Evolutionary conservation across 2,797 vertebrate genomes (phyloP).

Genomic region (Nannoperca obscura): DNA sequence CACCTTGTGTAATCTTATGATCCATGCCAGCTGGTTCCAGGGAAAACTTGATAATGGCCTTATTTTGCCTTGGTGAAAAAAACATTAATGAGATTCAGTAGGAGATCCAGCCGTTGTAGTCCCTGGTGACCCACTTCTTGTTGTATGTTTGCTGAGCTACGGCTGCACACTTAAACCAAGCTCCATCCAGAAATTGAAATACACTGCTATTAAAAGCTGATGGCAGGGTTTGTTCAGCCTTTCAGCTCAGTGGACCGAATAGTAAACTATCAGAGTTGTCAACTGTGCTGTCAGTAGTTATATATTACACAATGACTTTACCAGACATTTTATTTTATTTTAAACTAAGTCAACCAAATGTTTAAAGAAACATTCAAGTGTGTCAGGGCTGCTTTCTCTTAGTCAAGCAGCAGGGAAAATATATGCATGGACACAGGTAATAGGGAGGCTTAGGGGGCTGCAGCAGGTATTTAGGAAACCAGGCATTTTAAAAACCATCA

Average conservation of each 20-base stretch:
- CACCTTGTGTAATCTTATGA: conserved; percentile 46
- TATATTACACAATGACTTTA: background rate
- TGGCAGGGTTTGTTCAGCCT: background rate
- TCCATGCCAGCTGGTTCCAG: conserved; percentile 30
- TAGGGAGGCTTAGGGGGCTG: too few relatives aligned
- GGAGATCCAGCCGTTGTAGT: conserved; percentile 10
- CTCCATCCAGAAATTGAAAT: conserved; percentile 16
- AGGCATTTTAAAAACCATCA: too few relatives aligned
- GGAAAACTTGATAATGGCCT: conserved; percentile 53
- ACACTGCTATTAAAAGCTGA: conserved; percentile 15
- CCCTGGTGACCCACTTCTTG: conserved; percentile 29
- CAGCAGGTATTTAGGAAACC: too few relatives aligned
- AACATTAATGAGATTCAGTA: conserved; percentile 41
- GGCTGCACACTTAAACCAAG: conserved; percentile 4
- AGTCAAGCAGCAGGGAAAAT: background rate
- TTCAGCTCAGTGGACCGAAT: background rate
- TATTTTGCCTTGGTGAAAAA: conserved; percentile 43
- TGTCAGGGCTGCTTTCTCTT: background rate
- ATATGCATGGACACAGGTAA: too few relatives aligned
- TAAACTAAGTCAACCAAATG: too few relatives aligned
- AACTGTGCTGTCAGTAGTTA: background rate
- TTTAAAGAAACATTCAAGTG: background rate
- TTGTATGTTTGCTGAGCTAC: conserved; percentile 30
- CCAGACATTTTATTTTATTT: background rate
- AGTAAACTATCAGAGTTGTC: conserved; percentile 5